Evolutionary conservation across 2,888 invertebrate species (phyloP), one percentile per base, ranked within the genome.

Genomic region (Malthinus flaveolus): DNA sequence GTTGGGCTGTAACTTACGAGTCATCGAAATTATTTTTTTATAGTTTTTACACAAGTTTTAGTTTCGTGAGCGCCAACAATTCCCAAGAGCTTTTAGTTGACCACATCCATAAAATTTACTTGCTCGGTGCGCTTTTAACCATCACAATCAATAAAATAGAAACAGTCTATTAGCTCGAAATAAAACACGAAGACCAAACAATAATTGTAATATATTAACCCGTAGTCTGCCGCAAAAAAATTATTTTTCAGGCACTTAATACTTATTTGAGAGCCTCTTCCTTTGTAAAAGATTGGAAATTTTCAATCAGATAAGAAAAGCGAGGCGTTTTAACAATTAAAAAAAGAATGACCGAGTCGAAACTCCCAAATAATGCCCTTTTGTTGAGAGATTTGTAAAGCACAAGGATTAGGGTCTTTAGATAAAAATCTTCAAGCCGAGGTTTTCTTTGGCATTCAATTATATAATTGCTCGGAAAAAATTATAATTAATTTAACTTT

Each of bases 41-140:
- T 42, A 15, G 15, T 42, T 42, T 39, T 42, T 42, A 42, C 12
- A 42, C 15, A 3, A 12, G 37, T 13, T 39, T 12, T 7, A 42
- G 13, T 12, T 50, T 12, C 42, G 39, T 50, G 32, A 10, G 39
- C 12, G 13, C 31, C n/a, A 5, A n/a, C 11, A 50, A 50, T 9
- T 31, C 49, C 49, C 49, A 7, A 32, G 49, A 50, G 49, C 23
- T 49, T 35, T 36, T 2, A 11, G 9, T 31, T 42, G 39, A 36
- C 49, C 49, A 50, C 33, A 15, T 13, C 33, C 10, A 50, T 50
- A 50, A 50, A 50, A 32, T 32, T 23, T 39, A 39, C 13, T 15
- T 39, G 9, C 13, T 15, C 37, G 9, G 35, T 12, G 35, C 35
- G 13, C 23, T 8, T 48, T 49, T 49, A 47, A 23, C 23, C 13